Conservation (phyloP, 2,113 vertebrate genomes). For the Gymnocephalus cernua region DNA sequence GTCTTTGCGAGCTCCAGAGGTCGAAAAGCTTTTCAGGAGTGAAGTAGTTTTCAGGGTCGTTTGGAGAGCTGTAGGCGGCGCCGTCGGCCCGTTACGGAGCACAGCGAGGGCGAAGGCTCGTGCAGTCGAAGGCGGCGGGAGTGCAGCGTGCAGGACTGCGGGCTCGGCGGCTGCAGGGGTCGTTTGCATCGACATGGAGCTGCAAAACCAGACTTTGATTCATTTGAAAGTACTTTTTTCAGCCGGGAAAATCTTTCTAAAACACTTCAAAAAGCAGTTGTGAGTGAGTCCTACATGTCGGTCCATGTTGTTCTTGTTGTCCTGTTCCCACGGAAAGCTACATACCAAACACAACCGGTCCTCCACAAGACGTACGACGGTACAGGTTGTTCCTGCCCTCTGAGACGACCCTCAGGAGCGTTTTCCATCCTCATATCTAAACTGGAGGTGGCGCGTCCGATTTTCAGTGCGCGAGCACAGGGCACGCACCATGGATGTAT, state of each 20-base stretch:
- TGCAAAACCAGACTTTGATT: background rate
- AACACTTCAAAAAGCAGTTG: too few species aligned
- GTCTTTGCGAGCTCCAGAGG: slow-evolving; percentile 79
- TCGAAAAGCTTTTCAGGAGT: slow-evolving; percentile 62
- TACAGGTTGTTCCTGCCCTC: too few species aligned
- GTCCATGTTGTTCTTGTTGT: too few species aligned
- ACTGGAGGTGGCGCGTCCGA: too few species aligned
- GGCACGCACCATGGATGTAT: too few species aligned
- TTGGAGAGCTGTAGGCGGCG: slow-evolving; percentile 41
- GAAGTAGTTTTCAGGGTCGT: slow-evolving; percentile 69
- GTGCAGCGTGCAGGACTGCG: slow-evolving; percentile 7
- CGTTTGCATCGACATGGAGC: slow-evolving; percentile 7
- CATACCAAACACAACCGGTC: too few species aligned
- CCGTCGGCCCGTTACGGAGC: slow-evolving; percentile 47
- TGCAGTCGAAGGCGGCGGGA: background rate
- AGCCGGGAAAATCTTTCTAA: background rate
- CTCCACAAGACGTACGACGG: too few species aligned
- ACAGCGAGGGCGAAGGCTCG: slow-evolving; percentile 7
- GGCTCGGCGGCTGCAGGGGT: slow-evolving; percentile 13
- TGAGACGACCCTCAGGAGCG: too few species aligned
- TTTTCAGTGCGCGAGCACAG: too few species aligned
- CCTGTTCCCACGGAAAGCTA: too few species aligned
- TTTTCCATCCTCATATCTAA: too few species aligned
- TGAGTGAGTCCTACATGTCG: too few species aligned
- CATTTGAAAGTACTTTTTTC: background rate